Conservation (phyloP, 2,888 invertebrate genomes). For the Yponomeuta sedellus region DNA sequence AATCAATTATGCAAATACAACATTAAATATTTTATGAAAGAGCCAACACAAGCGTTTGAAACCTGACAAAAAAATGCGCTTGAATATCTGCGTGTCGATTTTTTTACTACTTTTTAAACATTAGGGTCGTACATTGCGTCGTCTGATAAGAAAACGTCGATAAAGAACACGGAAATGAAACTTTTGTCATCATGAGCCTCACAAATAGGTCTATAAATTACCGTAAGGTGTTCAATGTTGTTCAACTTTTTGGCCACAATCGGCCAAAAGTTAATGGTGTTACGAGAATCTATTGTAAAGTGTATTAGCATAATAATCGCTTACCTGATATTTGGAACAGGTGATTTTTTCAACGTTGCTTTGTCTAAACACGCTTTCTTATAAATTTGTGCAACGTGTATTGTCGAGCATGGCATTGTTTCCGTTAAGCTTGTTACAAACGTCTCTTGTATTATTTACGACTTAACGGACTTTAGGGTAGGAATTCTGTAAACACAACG, state of each 20-base stretch:
- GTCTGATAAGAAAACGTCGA: slow-evolving; percentile 58
- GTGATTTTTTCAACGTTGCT: slow-evolving; percentile 53
- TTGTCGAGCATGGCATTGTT: slow-evolving; percentile 28
- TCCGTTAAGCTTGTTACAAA: slow-evolving; percentile 41
- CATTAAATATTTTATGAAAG: slow-evolving; percentile 26
- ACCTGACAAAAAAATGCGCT: neutral
- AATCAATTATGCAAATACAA: neutral
- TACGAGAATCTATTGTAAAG: slow-evolving; percentile 54
- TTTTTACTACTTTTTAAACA: neutral
- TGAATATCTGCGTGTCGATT: neutral
- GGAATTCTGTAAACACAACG: slow-evolving; percentile 67
- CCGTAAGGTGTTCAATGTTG: slow-evolving; percentile 61
- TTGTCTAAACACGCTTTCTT: slow-evolving; percentile 43
- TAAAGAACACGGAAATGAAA: slow-evolving; percentile 70
- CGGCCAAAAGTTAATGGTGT: slow-evolving; percentile 58
- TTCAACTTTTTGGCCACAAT: slow-evolving; percentile 62
- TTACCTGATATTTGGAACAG: slow-evolving; percentile 64
- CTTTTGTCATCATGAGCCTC: slow-evolving; percentile 65
- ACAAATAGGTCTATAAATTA: slow-evolving; percentile 69
- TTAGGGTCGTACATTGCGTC: slow-evolving; percentile 50
- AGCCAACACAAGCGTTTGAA: neutral
- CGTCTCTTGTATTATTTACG: slow-evolving; percentile 43
- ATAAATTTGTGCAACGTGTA: slow-evolving; percentile 56
- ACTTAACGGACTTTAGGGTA: slow-evolving; percentile 50
- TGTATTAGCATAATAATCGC: slow-evolving; percentile 68